Evolutionary conservation across 2,113 vertebrate genomes (phyloP).

Genomic region (Toxostoma redivivum): DNA sequence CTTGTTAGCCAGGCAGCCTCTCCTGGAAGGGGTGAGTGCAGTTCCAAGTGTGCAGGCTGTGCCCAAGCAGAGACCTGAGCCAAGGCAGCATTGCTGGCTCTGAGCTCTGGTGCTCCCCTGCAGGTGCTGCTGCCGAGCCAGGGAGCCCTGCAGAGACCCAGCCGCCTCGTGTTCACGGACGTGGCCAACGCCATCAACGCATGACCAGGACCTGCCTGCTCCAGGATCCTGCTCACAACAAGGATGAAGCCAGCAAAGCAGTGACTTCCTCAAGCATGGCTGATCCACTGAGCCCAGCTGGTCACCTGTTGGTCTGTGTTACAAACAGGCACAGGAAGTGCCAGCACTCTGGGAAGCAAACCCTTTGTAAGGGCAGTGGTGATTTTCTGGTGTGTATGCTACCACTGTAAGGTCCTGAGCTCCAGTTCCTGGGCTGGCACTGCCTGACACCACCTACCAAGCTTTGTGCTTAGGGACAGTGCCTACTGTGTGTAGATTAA

Average conservation of each 20-base stretch:
- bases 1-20: background rate
- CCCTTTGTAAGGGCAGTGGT: background rate
- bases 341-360: background rate
- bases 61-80: background rate
- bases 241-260: background rate
- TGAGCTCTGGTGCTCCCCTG: constrained; percentile 8
- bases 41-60: background rate
- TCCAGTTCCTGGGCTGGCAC: background rate
- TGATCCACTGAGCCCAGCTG: background rate
- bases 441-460: background rate
- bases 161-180: constrained; percentile 93
- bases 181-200: constrained; percentile 92
- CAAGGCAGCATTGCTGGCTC: background rate
- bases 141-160: constrained; percentile 88
- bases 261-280: background rate
- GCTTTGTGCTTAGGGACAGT: background rate
- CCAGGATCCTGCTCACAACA: background rate
- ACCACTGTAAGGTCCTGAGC: background rate
- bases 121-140: constrained; percentile 87
- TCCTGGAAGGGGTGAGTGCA: background rate
- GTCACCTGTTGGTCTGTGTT: background rate
- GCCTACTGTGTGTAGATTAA: background rate
- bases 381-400: background rate
- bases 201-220: constrained; percentile 60
- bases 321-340: background rate